phyloP scores from a whole-genome alignment of 2,797 vertebrate species.

The Craterocephalus amniculus region DNA sequence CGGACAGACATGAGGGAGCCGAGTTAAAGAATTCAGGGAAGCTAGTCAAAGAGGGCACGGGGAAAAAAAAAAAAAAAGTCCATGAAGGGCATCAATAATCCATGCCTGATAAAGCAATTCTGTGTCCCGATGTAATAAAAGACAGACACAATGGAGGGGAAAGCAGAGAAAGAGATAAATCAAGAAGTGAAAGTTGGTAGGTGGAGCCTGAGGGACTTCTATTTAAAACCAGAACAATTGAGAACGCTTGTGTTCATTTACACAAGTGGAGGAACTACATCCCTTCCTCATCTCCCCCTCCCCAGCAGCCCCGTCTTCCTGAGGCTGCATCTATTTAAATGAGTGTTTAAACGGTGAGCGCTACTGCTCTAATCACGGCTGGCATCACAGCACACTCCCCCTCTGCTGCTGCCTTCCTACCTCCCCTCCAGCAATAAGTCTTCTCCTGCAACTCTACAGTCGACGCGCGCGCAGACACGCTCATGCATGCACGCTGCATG shows the following conservation, averaged over 20 bases:
- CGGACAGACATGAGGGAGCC: constrained; percentile 34
- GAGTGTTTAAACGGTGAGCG: constrained; percentile 70
- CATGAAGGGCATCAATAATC: constrained; percentile 66
- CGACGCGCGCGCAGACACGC: constrained; percentile 22
- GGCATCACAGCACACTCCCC: constrained; percentile 63
- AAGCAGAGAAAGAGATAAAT: constrained; percentile 33
- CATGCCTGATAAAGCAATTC: constrained; percentile 64
- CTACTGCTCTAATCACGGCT: constrained; percentile 73
- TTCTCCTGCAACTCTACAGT: constrained; percentile 59
- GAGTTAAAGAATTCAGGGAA: constrained; percentile 38
- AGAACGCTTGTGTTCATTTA: constrained; percentile 69
- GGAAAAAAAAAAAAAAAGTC: constrained; percentile 35
- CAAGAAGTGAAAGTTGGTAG: constrained; percentile 63
- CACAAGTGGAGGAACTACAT: constrained; percentile 61
- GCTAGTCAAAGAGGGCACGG: constrained; percentile 14
- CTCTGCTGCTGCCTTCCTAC: constrained; percentile 33
- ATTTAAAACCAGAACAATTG: constrained; percentile 76
- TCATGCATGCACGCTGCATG: constrained; percentile 37
- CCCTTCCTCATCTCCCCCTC: constrained; percentile 38
- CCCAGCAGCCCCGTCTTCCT: constrained; percentile 26
- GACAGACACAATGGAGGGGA: constrained; percentile 9
- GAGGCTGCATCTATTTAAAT: constrained; percentile 78
- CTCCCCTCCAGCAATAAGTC: constrained; percentile 50
- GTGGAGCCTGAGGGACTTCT: constrained; percentile 65
- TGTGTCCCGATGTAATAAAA: constrained; percentile 45